Evolutionary conservation across 2,888 invertebrate genomes (phyloP), one percentile per base, ranked within the genome.

Genomic region (Clostera curtula): DNA sequence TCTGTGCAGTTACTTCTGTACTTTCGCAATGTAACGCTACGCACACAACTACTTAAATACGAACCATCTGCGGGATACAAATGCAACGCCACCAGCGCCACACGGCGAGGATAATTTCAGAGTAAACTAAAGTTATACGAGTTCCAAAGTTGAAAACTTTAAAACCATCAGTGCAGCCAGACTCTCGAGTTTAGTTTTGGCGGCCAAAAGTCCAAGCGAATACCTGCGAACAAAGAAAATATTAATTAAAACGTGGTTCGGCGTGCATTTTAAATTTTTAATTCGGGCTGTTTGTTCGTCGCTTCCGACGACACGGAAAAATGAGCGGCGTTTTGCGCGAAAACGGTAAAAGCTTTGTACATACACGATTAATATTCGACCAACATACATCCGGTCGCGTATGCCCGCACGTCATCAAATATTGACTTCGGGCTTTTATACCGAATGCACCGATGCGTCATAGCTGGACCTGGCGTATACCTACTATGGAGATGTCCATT

Each of bases 291-390:
- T 15, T 22, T 9, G 27, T 5, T 6, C 12, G 11, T 26, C 14
- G 27, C 30, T 31, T 40, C 24, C 33, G 26, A 24, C 22, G 26
- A 29, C 24, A 25, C 5, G 18, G 19, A 49, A 46, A 50, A 50
- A 43, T 41, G 24, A 25, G 27, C 25, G 34, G 31, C 35, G 36
- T 39, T 39, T 40, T 26, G 31, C 29, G 25, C 31, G 24, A 22
- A 40, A 29, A 24, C 18, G 24, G 31, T 32, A 31, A 43, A 53
- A 50, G 45, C 38, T 43, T 32, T 39, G 36, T 40, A 28, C 43
- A 36, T 34, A 34, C 40, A 46, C 55, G 56, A 67, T 69, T 66
- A 67, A 64, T 68, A 70, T 70, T 69, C 65, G 51, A 60, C 48
- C 54, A 41, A 38, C 49, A 43, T 40, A 36, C 57, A 50, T 56